Evolutionary conservation across 2,888 invertebrate species (phyloP), one percentile per base, ranked within the genome.

Genomic region (Ophion ellenae): DNA sequence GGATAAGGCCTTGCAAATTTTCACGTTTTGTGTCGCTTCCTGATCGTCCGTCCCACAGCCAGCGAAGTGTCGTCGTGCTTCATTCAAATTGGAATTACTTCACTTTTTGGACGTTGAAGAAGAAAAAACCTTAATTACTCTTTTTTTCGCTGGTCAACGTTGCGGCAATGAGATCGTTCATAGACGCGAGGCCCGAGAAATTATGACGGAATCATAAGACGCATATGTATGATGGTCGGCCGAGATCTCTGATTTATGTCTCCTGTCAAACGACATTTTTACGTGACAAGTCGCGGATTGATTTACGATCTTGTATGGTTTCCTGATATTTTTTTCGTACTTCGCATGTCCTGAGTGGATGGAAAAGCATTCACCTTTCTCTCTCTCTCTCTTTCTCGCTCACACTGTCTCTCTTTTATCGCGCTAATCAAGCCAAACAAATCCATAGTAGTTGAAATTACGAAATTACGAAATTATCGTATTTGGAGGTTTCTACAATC

Each of bases 191-290:
- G 57, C 24, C 53, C 66, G 40, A 59, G 73, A 83, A 73, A 61
- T 73, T 83, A 75, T 67, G 61, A 70, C 61, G 69, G 32, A 75
- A 45, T 69, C 20, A 28, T 75, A n/a, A 53, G 61, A 69, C 45
- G 32, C 61, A 63, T 61, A 59, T 9, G 32, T 61, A 59, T 11
- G 32, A 57, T 5, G 53, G 53, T 17, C 14, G 17, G 17, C 5
- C 14, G 61, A n/a, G 47, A 71, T 71, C 75, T 59, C 36, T 77
- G 76, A 81, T 80, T 80, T 53, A 73, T 76, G 57, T 74, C 71
- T 32, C 84, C 24, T 77, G 84, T 76, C 80, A 45, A 66, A 84
- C 67, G 67, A 73, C 76, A 67, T 80, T 84, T 84, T 76, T 76
- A 59, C 40, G 24, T 59, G 80, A 81, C 80, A 67, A 59, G 71